Conservation (phyloP, 2,797 vertebrate genomes). For the Cyprinella venusta region DNA sequence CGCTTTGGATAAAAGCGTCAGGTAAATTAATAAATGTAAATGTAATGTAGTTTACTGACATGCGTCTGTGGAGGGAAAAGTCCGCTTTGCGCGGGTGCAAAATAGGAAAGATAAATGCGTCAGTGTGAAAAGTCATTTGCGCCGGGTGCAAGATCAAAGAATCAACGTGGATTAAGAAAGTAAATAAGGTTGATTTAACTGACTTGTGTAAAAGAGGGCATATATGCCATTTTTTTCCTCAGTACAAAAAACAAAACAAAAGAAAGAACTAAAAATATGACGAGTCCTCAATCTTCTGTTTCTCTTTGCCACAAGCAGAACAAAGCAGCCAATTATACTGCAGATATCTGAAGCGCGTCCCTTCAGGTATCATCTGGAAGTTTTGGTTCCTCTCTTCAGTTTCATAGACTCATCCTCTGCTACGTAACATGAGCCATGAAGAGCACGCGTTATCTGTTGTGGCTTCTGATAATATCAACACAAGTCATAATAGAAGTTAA, state of each 20-base stretch:
- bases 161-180: not conserved
- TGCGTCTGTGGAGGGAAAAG: too few relatives aligned
- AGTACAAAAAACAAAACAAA: not conserved
- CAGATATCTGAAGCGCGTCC: slow-evolving; percentile 9
- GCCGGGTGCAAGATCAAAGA: not conserved
- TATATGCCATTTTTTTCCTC: not conserved
- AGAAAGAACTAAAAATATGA: not conserved
- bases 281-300: not conserved
- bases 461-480: slow-evolving; percentile 20
- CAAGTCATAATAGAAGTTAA: slow-evolving; percentile 27
- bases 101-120: too few relatives aligned
- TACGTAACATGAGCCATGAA: not conserved
- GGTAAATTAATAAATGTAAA: too few relatives aligned
- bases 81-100: too few relatives aligned
- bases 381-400: slow-evolving; percentile 37
- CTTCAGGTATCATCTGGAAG: slow-evolving; percentile 35
- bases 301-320: slow-evolving; percentile 1
- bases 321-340: slow-evolving; percentile 22
- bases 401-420: slow-evolving; percentile 26
- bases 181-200: not conserved
- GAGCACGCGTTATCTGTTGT: slow-evolving; percentile 15
- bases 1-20: too few relatives aligned
- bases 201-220: not conserved
- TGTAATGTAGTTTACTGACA: too few relatives aligned
- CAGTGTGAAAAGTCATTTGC: too few relatives aligned